Percentiles rank a stretch among this genome's conserved stretches.
Evolutionary conservation across 64 coral and sea anemone species (phyloP).

Genomic region (Exaiptasia diaphana): DNA sequence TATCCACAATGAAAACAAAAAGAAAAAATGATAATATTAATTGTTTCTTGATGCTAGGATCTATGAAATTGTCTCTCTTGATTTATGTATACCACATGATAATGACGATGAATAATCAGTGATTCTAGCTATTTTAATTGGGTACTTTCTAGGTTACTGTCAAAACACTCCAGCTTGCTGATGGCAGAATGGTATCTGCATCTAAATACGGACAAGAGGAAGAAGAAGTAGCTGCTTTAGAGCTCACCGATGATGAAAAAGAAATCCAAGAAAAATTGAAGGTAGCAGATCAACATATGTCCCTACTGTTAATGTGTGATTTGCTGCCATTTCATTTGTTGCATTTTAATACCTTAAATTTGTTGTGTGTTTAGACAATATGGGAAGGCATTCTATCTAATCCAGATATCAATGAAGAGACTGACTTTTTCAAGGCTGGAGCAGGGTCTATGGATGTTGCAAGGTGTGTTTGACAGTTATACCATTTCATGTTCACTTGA

Average conservation of each 20-base stretch:
- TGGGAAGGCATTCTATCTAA: constrained; percentile 89
- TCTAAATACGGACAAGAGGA: constrained; percentile 86
- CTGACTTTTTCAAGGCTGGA: constrained; percentile 95
- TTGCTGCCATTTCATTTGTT: too few species aligned
- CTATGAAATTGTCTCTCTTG: neutral
- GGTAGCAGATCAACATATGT: constrained; percentile 6
- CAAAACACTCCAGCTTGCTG: constrained; percentile 78
- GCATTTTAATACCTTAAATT: neutral
- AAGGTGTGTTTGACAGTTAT: constrained; percentile 58
- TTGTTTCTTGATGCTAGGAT: neutral
- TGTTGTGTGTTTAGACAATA: constrained; percentile 29
- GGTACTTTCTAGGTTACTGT: constrained; percentile 88
- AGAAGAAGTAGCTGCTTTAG: constrained; percentile 70
- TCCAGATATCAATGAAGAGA: constrained; percentile 78
- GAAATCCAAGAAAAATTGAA: constrained; percentile 72
- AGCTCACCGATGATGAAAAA: constrained; percentile 92
- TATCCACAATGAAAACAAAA: neutral
- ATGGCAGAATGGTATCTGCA: constrained; percentile 91
- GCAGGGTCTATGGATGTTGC: constrained; percentile 99
- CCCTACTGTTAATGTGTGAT: neutral
- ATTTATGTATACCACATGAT: too few species aligned
- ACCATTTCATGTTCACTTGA: neutral
- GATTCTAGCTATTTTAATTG: too few species aligned
- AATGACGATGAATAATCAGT: too few species aligned
- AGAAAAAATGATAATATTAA: neutral